Evolutionary conservation across 2,797 vertebrate species (phyloP), one percentile per base, ranked within the genome.

Genomic region (Masticophis lateralis): DNA sequence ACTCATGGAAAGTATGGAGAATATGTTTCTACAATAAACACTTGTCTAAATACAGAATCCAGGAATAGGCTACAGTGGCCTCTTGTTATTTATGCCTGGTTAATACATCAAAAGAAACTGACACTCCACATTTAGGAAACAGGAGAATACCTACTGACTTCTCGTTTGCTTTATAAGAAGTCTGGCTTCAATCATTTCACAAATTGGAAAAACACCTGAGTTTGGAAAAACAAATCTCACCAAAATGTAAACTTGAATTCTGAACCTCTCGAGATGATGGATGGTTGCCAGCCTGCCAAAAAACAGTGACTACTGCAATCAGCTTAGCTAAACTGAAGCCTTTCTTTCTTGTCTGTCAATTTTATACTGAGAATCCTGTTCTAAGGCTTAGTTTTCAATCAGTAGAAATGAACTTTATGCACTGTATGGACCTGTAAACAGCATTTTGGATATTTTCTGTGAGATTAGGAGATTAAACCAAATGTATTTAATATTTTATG

Each of bases 141-240:
- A 43, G 28, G 89, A 47, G 16, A 90, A 16, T 43, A 86, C 69
- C 88, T 10, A 91, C 55, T 37, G 53, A 20, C 28, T 55, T 93
- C 94, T 88, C 88, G 28, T 92, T 95, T 95, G 37, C 61, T 56
- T 32, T 92, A 53, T 47, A 87, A 93, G 60, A 27, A 92, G 43
- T 14, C 90, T 53, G 2, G 57, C 53, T 94, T 11, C 25, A 51
- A 28, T 92, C 91, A 91, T 47, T 93, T 94, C 1, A 28, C 47
- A 59, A 92, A 83, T 60, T 90, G 86, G 9, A 91, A 93, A 20
- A 94, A 92, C 79, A 94, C 27, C 43, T 5, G 10, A 32, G n/a
- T 91, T 55, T 89, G 59, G 90, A 53, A 37, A 59, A 92, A 74
- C 59, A 89, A 88, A 95, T 94, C 79, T 53, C 74, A 89, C 51